Base-by-base conservation (phyloP, 1,140 invertebrate species). In the Papilio xuthus region DNA sequence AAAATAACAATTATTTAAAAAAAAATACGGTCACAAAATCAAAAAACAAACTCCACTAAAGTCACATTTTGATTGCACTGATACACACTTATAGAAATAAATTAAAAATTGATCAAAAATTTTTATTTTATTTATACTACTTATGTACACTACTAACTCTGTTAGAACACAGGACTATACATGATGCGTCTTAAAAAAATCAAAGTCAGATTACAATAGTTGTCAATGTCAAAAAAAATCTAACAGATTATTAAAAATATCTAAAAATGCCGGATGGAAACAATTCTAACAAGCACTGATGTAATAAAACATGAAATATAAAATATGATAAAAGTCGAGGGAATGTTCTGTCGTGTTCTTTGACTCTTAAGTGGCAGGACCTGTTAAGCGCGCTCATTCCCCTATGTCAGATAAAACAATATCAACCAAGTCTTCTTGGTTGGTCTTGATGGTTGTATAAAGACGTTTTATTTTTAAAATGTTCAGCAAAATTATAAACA, bases 321-420 rank as follows among this genome's bases (percentile, higher is more conserved):
- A 50, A 20, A 26, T 53, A n/a, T 75, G 72, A 75, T 75, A 75
- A 75, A 75, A 75, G 47, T 72, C 23, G 6, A 56, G 50, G 56
- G 13, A 53, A n/a, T 32, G 28, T 75, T 75, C 56, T 28, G 60
- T 6, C 6, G 0, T 0, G 6, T n/a, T n/a, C 44, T 47, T 53
- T 53, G 50, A 53, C 18, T 53, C 7, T n/a, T 53, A 53, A 53
- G 6, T 53, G 50, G n/a, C 50, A n/a, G 7, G 50, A 53, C 50
- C 50, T 7, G 7, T 7, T 18, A 53, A 15, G 0, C 0, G 13
- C n/a, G n/a, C n/a, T n/a, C n/a, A n/a, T n/a, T n/a, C n/a, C n/a
- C n/a, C n/a, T n/a, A n/a, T n/a, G n/a, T n/a, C n/a, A n/a, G n/a
- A n/a, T n/a, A n/a, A n/a, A n/a, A n/a, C n/a, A n/a, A n/a, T n/a